Evolutionary conservation across 2,113 vertebrate genomes (phyloP), one percentile per base, ranked within the genome.

Genomic region (Asarcornis scutulata): DNA sequence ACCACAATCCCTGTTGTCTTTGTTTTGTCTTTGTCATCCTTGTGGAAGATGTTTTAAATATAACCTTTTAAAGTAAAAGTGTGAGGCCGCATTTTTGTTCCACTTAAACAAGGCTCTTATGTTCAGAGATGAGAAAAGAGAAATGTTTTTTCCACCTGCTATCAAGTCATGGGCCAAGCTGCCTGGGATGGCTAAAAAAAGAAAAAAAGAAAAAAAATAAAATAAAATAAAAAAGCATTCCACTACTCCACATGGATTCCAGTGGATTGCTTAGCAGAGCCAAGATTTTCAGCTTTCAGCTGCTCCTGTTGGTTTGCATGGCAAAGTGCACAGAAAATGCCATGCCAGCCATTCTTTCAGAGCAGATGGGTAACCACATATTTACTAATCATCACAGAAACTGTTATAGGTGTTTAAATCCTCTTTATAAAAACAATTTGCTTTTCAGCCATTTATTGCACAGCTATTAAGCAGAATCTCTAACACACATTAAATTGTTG

Each of bases 201-300:
- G 11, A 38, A 25, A 32, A 92, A 89, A 52, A 71, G 71, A 72
- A 75, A 63, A 27, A 17, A 27, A 17, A 25, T 29, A 89, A 87
- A 18, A 11, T 27, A 38, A 25, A 27, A 93, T 87, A 44, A 64
- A 77, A 75, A 81, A 63, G 36, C 60, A 72, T 96, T 94, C 95
- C 84, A 88, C 72, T 88, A 46, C 60, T 92, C 71, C 5, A 1
- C 84, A 91, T 66, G 91, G 71, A 79, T 91, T 95, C 83, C 91
- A 95, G 79, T 44, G 91, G 89, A 86, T 74, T 86, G 69, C 52
- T 88, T 77, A 84, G 14, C 59, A 83, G 86, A 94, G 96, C 86
- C 95, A 95, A 92, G 88, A 82, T 72, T 81, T 96, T 60, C 53
- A 78, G 88, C 84, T 78, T 96, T 95, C 96, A 92, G 75, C 94